A percentile compares a stretch with the other conserved stretches of the same genome.
Evolutionary conservation across 2,888 invertebrate species (phyloP).

Genomic region (Cheilosia variabilis): DNA sequence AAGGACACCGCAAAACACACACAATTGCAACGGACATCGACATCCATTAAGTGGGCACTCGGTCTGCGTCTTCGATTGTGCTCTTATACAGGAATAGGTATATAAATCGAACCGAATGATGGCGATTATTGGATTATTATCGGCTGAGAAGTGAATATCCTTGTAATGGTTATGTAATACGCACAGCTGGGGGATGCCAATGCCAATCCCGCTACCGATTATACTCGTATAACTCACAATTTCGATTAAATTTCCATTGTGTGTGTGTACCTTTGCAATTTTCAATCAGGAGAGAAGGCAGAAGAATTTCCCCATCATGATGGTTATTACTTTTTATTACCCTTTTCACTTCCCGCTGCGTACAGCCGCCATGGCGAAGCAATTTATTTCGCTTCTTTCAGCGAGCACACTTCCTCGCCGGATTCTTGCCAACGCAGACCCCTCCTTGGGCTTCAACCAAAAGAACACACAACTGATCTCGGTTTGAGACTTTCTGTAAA

Average conservation of each 20-base stretch:
- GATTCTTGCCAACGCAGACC: neutral
- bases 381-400: constrained; percentile 26
- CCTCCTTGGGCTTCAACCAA: neutral
- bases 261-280: constrained; percentile 37
- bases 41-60: constrained; percentile 32
- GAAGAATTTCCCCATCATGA: constrained; percentile 22
- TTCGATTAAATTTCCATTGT: constrained; percentile 54
- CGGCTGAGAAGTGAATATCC: constrained; percentile 45
- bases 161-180: constrained; percentile 35
- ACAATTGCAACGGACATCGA: constrained; percentile 35
- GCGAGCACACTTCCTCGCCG: neutral
- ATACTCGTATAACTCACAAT: constrained; percentile 13
- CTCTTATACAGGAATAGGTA: neutral
- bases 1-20: too few relatives aligned
- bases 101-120: constrained; percentile 12
- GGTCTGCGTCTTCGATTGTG: constrained; percentile 2
- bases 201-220: too few relatives aligned
- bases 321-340: constrained; percentile 37
- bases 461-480: constrained; percentile 47
- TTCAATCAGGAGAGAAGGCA: constrained; percentile 10
- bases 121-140: constrained; percentile 40
- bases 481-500: constrained; percentile 52
- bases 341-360: neutral
- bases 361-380: neutral
- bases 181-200: constrained; percentile 28